These are phyloP conservation scores for Camelus dromedarius DNA, from an alignment of 2,113 vertebrate genomes.

Conservation along the genomic window DNA sequence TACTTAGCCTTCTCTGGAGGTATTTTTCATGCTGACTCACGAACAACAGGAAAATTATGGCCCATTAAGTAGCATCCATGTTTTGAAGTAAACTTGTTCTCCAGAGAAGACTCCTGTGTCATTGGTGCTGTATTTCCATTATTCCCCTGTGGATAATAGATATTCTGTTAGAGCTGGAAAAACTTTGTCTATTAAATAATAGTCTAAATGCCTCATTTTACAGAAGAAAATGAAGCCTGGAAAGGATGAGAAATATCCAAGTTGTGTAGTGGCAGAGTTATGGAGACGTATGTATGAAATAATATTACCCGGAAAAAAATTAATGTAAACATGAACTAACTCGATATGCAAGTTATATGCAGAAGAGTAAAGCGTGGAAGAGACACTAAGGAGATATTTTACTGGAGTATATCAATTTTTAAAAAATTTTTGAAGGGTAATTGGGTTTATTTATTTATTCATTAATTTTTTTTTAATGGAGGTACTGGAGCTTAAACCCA, in stretches of 20 bases:
- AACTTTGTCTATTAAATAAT: not conserved
- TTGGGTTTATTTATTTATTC: too few relatives aligned
- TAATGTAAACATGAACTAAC: not conserved
- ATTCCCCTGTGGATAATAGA: not conserved
- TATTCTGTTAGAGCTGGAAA: not conserved
- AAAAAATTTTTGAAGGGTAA: too few relatives aligned
- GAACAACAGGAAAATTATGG: constrained; percentile 65
- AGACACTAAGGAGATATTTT: not conserved
- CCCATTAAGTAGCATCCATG: constrained; percentile 60
- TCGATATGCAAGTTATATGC: not conserved
- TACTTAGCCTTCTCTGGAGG: constrained; percentile 66
- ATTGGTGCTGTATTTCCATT: not conserved
- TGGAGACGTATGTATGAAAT: not conserved
- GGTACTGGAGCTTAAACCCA: too few relatives aligned
- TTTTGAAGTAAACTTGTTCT: constrained; percentile 57
- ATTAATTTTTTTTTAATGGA: too few relatives aligned
- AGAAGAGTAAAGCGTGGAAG: not conserved
- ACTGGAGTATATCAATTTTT: not conserved
- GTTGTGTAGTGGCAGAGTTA: not conserved
- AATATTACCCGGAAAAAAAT: not conserved
- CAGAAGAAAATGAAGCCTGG: constrained; percentile 2
- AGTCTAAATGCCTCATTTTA: not conserved
- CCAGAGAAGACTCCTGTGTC: constrained; percentile 39
- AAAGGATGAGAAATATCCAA: not conserved
- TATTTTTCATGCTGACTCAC: constrained; percentile 79